A percentile compares a stretch with the other conserved stretches of the same genome.
Conservation (phyloP, 2,113 vertebrate genomes). For the Chaetura pelagica region DNA sequence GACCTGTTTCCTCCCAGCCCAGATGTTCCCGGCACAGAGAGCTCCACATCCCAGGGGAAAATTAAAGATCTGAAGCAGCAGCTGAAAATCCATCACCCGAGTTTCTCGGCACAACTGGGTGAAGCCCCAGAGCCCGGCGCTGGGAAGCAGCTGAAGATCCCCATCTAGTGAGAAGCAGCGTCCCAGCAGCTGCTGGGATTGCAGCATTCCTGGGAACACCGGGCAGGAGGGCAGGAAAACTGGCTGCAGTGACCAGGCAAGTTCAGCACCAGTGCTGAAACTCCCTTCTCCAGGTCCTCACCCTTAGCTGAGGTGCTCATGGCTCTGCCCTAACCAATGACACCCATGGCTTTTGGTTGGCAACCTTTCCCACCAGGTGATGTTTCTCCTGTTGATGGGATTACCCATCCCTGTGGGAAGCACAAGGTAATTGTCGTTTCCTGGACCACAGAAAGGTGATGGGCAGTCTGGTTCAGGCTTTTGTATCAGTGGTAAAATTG, state of each 20-base stretch:
- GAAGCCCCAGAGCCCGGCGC: background rate
- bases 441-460: conserved; percentile 2
- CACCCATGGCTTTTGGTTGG: background rate
- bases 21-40: background rate
- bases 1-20: conserved; percentile 17
- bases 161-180: conserved; percentile 34
- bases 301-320: background rate
- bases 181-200: background rate
- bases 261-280: background rate
- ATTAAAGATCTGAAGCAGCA: background rate
- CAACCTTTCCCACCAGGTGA: background rate
- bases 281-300: background rate
- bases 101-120: background rate
- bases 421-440: conserved; percentile 23
- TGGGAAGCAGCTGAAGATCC: background rate
- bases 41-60: conserved; percentile 17
- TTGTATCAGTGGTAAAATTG: background rate
- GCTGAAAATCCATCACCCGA: conserved; percentile 1
- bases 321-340: background rate
- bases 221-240: background rate
- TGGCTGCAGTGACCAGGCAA: rapidly evolving
- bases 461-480: conserved; percentile 28
- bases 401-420: background rate
- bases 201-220: background rate
- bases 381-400: background rate